Evolutionary conservation across 2,113 vertebrate species (phyloP), one percentile per base, ranked within the genome.

Genomic region (Phylloscopus whistleri): DNA sequence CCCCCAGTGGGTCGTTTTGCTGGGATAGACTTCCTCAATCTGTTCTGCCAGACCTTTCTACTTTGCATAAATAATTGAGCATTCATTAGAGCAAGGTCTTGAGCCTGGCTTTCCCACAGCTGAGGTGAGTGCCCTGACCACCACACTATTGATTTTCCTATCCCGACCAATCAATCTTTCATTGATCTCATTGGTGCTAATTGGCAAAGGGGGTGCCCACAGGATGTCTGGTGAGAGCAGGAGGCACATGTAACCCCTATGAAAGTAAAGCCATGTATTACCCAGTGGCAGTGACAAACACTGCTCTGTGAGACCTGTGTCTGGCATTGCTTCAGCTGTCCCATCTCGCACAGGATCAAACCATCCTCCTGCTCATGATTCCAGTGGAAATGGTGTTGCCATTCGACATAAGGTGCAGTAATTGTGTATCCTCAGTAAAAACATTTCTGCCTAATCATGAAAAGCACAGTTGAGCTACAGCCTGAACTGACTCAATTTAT

Each of bases 61-160:
- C 76, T 97, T 95, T 97, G 96, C 94, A 93, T 97, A 97, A 97
- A 96, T 97, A 97, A 96, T 97, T 96, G 95, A 97, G 83, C 80
- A 78, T 92, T 96, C 93, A 90, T 95, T 95, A 97, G 80, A 93
- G 60, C 58, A 58, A 15, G 89, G 94, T 94, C 94, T 82, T 82
- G 93, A 87, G 94, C 89, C 37, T 82, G 69, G 94, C 81, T 87
- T 94, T 93, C 84, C 94, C 89, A 69, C 74, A 92, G 91, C 84
- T 28, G 89, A 94, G 93, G 95, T 97, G 95, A 95, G 81, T 96
- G 94, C 94, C 87, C 91, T 93, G 69, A 89, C 74, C 87, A 93
- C 87, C 93, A 93, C 84, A 16, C 52, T 89, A 96, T 97, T 95
- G 95, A 96, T 97, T 96, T 93, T 81, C 16, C 86, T 89, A 48